These are phyloP conservation scores for Mus minutoides DNA, from an alignment of 2,797 vertebrate species.

Conservation along the genomic window DNA sequence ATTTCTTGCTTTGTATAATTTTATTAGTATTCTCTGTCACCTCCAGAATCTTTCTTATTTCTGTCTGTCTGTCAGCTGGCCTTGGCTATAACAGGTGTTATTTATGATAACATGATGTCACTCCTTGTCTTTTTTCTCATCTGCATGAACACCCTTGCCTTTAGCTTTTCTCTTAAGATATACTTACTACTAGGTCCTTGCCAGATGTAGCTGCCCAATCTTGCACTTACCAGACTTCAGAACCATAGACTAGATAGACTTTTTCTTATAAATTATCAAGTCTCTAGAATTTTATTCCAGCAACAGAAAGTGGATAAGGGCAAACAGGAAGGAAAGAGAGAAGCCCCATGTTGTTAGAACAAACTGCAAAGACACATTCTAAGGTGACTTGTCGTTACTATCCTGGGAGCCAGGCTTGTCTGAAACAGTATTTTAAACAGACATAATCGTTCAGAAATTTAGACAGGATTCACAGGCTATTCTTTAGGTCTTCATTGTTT, in stretches of 20 bases:
- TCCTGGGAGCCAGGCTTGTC: background rate
- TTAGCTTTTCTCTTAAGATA: background rate
- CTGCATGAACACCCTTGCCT: background rate
- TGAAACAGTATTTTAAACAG: background rate
- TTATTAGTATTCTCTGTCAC: background rate
- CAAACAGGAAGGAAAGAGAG: background rate
- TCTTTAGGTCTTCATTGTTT: background rate
- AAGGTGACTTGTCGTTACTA: background rate
- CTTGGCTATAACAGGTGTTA: background rate
- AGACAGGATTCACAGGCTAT: background rate
- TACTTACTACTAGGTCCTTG: background rate
- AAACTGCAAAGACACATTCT: background rate
- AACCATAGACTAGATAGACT: background rate
- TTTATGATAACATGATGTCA: background rate
- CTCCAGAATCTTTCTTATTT: background rate
- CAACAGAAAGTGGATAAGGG: background rate
- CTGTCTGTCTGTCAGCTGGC: background rate
- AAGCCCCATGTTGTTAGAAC: background rate
- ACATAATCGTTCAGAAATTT: background rate
- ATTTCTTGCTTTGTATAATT: constrained; percentile 5
- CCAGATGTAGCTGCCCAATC: background rate
- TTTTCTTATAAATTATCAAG: background rate
- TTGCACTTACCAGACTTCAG: background rate
- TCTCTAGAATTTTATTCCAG: background rate
- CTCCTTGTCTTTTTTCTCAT: background rate